Evolutionary conservation across 2,113 vertebrate genomes (phyloP), one percentile per base, ranked within the genome.

Genomic region (Cyphomyrus discorhynchus): DNA sequence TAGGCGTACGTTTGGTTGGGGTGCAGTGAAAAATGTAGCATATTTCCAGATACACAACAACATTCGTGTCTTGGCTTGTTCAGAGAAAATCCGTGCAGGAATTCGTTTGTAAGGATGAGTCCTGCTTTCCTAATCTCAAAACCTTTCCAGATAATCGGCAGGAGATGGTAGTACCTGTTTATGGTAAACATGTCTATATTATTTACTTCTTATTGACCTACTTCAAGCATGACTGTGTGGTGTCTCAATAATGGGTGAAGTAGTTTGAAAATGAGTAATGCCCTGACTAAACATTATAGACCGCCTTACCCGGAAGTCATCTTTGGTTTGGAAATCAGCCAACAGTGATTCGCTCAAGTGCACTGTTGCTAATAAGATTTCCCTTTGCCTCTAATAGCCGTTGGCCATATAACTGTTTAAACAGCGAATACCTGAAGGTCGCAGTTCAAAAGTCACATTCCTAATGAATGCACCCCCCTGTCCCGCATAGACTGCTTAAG

Each of bases 311-410:
- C 91, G 92, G 93, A 94, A 93, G 9, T 47, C 27, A 45, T 84
- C 83, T 85, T 91, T 85, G 89, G 90, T 92, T 62, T 46, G 31
- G 87, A 62, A 91, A 56, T 47, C 39, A 85, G 89, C 39, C 35
- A 83, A 13, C 19, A 62, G 80, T 31, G 39, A 93, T 84, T 90
- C 88, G 31, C 91, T 88, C 53, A 86, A 89, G 46, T 84, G 11
- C 50, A 90, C 66, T 74, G 77, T 27, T 35, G 90, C 88, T 94
- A 92, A 94, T 95, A 91, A 92, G 88, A 90, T 50, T 58, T 53
- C 35, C 46, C 24, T 62, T 93, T 52, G 94, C 92, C 93, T 91
- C 89, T 13, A n/a, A 84, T 56, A 86, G 84, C 62, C 24, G 84
- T 11, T 50, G 88, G 89, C 89, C 88, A 62, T 83, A 7, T 85